Conservation (phyloP, 2,797 vertebrate species). For the Falco peregrinus region DNA sequence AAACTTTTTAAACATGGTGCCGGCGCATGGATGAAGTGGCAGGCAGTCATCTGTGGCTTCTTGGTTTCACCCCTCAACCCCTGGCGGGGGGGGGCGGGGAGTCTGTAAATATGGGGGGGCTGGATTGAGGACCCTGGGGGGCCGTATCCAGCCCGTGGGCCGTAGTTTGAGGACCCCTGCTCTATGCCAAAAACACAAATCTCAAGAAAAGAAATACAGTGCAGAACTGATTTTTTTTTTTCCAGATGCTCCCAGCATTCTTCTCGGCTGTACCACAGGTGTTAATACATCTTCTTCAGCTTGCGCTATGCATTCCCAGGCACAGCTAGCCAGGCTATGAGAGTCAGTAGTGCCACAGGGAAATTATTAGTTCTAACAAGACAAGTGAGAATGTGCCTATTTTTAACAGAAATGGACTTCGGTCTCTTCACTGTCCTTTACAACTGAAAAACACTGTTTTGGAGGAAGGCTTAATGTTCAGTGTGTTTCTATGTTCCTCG, state of each 20-base stretch:
- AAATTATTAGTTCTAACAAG: background rate
- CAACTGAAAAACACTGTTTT: background rate
- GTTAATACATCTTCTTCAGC: background rate
- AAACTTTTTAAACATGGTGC: too few relatives aligned
- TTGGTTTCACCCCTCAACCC: too few relatives aligned
- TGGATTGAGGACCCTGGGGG: too few relatives aligned
- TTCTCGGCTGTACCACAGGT: background rate
- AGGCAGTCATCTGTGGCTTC: too few relatives aligned
- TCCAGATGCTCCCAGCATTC: background rate
- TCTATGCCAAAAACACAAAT: background rate
- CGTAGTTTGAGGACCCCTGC: too few relatives aligned
- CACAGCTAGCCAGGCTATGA: background rate
- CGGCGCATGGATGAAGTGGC: too few relatives aligned
- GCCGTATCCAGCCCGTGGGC: too few relatives aligned
- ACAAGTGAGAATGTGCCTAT: background rate
- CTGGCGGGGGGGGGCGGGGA: too few relatives aligned
- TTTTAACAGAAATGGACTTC: background rate
- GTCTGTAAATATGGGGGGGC: too few relatives aligned
- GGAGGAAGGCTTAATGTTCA: background rate
- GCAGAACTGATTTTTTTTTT: background rate
- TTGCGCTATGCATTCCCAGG: background rate
- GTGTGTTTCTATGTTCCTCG: background rate
- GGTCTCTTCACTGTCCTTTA: background rate
- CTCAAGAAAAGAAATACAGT: background rate
- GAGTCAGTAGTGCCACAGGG: background rate